phyloP scores from a whole-genome alignment of 2,113 vertebrate species.

The Laticauda laticaudata region DNA sequence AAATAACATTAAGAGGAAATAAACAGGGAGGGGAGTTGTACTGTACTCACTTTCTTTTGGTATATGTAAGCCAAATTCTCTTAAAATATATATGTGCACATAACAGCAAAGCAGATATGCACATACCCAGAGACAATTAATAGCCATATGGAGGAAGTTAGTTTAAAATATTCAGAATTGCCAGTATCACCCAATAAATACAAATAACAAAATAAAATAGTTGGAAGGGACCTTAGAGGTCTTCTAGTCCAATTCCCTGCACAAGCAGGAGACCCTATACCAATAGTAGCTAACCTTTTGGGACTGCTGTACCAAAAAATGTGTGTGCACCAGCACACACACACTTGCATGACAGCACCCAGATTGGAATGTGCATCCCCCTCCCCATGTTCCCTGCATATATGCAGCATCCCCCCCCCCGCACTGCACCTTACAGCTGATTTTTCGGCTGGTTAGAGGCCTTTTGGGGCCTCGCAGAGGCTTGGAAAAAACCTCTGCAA shows the following conservation, averaged over 20 bases:
- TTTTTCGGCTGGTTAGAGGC: too few relatives aligned
- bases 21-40: not conserved
- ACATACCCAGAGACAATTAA: not conserved
- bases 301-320: too few relatives aligned
- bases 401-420: too few relatives aligned
- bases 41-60: not conserved
- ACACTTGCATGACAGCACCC: too few relatives aligned
- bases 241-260: not conserved
- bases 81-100: not conserved
- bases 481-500: too few relatives aligned
- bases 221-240: not conserved
- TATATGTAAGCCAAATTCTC: not conserved
- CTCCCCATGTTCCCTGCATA: too few relatives aligned
- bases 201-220: not conserved
- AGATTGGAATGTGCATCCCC: too few relatives aligned
- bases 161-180: not conserved
- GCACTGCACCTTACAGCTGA: too few relatives aligned
- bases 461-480: too few relatives aligned
- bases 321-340: fast-evolving
- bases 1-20: not conserved
- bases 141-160: not conserved
- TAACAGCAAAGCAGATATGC: not conserved
- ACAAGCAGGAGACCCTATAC: not conserved
- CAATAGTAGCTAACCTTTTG: too few relatives aligned
- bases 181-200: not conserved